Evolutionary conservation across 2,113 vertebrate species (phyloP).

Genomic region (Otolemur garnettii): DNA sequence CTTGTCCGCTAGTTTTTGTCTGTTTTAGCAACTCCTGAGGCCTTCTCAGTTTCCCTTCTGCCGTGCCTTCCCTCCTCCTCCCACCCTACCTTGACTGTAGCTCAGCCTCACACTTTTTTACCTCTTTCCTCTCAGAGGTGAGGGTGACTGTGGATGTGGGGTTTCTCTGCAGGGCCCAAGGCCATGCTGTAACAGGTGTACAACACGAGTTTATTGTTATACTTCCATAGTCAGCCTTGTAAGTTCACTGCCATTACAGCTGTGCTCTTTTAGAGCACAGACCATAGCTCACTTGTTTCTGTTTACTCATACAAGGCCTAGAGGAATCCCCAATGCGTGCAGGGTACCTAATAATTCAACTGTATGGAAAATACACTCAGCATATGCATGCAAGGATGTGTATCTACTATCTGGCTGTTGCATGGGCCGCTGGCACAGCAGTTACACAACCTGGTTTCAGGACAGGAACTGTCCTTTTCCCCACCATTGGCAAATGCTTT

Average conservation of each 20-base stretch:
- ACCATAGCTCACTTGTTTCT: background rate
- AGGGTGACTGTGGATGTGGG: background rate
- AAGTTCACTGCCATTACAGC: background rate
- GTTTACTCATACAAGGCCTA: background rate
- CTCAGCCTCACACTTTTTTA: background rate
- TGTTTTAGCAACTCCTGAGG: background rate
- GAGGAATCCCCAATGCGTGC: background rate
- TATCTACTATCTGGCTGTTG: background rate
- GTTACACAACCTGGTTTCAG: rapidly evolving
- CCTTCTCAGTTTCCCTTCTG: background rate
- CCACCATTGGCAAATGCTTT: background rate
- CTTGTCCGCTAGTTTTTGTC: background rate
- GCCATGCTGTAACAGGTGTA: background rate
- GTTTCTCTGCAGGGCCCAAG: background rate
- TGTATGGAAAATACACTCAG: background rate
- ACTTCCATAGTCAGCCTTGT: background rate
- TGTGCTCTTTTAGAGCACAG: slow-evolving; percentile 53
- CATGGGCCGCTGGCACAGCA: rapidly evolving
- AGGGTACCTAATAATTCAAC: background rate
- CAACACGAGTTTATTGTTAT: background rate
- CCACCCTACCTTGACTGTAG: background rate
- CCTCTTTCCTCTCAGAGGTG: background rate
- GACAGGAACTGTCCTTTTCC: background rate
- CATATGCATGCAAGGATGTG: background rate
- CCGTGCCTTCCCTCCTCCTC: too few species aligned